Base-by-base conservation (phyloP, 1,140 invertebrate genomes). In the Acyrthosiphon pisum region DNA sequence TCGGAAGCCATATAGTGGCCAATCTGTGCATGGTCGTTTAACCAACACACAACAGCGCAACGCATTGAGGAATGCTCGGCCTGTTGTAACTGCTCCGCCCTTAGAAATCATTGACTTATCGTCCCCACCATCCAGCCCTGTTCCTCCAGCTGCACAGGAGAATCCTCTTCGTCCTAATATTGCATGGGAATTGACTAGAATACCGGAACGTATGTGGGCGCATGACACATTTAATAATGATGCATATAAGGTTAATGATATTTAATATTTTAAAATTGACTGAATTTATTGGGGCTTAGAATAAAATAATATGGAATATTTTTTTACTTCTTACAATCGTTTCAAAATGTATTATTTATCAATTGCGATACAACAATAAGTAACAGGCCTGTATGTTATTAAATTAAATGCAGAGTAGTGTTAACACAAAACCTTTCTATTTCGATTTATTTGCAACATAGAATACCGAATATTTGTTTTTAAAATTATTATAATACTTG, bases 21-120 rank as follows among this genome's bases (percentile, higher is more conserved):
- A 56, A 41, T 26, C 48, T 8, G 7, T 86, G 1, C 84, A 84
- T n/a, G 22, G 35, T 41, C 91, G 91, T 37, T 8, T 93, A 26
- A 84, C 91, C 1, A 93, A 93, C 11, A 86, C 91, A 20, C 91
- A 93, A 84, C 91, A 93, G 30, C 81, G 91, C 18, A 93, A 93
- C 8, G 81, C n/a, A 8, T 41, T 93, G 26, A 93, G 91, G 22
- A 93, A 53, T 23, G 3, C 44, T 41, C 23, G 8, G 26, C 23
- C 48, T 2, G 6, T 22, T 3, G 4, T 20, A 44, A 9, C 7
- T 30, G 0, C 41, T 26, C 76, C 83, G 6, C 11, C 48, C 2
- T 41, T 81, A 7, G 91, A 86, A 56, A 86, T 93, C 9, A 93
- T 93, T 56, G 91, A 93, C 37, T 84, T 93, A 41, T 93, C 91